Conservation (phyloP, 1,140 invertebrate species). For the Drosophila busckii region DNA sequence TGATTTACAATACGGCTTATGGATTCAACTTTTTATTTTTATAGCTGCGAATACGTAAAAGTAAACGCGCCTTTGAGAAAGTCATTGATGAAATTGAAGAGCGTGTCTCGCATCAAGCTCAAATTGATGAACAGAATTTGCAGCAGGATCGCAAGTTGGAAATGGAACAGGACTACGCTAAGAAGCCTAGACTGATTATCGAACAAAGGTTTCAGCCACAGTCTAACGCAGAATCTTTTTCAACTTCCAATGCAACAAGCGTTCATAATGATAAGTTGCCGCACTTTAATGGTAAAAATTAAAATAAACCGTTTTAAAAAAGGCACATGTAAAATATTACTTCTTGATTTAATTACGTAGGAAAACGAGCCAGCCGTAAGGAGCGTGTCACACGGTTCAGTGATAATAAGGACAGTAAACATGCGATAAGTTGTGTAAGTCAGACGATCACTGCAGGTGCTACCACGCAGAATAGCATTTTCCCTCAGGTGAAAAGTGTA, state of each 20-base stretch:
- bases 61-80: constrained; percentile 59
- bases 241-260: constrained; percentile 6
- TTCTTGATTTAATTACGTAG: neutral
- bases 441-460: constrained; percentile 41
- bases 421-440: constrained; percentile 39
- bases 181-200: neutral
- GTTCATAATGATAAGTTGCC: constrained; percentile 50
- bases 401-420: constrained; percentile 71
- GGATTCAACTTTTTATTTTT: neutral
- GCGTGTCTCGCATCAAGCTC: constrained; percentile 53
- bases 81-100: constrained; percentile 71
- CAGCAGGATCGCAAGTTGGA: constrained; percentile 50
- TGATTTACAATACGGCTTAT: neutral
- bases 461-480: constrained; percentile 3
- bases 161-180: constrained; percentile 23
- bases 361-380: constrained; percentile 62
- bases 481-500: constrained; percentile 33
- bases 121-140: constrained; percentile 55
- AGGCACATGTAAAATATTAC: neutral
- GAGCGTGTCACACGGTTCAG: constrained; percentile 73
- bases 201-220: constrained; percentile 11
- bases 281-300: constrained; percentile 46
- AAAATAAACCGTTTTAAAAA: neutral
- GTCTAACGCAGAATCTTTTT: constrained; percentile 2
- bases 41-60: constrained; percentile 55